Percentiles rank a stretch among this genome's conserved stretches.
Evolutionary conservation across 2,113 vertebrate species (phyloP).

Genomic region (Chaetops frenatus): DNA sequence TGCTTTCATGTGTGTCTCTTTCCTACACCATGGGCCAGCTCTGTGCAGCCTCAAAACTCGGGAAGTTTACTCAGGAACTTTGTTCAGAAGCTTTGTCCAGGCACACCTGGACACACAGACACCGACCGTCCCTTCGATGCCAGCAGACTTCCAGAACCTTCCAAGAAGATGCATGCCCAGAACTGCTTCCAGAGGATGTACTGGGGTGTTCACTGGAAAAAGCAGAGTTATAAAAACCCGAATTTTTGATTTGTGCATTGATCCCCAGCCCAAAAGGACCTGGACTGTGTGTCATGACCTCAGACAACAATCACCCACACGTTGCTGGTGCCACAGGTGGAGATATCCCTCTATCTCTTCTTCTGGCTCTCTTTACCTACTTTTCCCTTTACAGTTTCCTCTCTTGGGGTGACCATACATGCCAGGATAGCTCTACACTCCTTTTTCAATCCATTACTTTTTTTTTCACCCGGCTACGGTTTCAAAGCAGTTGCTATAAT

Average conservation of each 20-base stretch:
- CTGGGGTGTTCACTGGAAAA: neutral
- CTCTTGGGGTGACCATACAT: neutral
- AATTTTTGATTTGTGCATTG: neutral
- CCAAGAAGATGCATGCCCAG: neutral
- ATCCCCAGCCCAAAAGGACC: neutral
- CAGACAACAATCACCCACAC: neutral
- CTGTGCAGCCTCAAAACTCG: neutral
- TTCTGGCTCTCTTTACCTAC: neutral
- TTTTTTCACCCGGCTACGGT: accelerated
- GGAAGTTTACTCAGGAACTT: neutral
- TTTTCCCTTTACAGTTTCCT: neutral
- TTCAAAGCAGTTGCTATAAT: neutral
- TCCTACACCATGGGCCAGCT: neutral
- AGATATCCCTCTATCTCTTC: neutral
- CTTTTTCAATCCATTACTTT: neutral
- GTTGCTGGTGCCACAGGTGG: neutral
- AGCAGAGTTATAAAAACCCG: accelerated
- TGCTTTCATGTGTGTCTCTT: neutral
- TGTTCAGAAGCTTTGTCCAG: neutral
- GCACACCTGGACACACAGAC: no score
- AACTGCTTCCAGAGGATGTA: neutral
- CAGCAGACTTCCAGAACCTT: neutral
- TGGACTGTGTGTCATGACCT: accelerated
- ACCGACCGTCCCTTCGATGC: accelerated
- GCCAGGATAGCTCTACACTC: neutral